Conservation (phyloP, 2,113 vertebrate species). For the Copsychus sechellarum region DNA sequence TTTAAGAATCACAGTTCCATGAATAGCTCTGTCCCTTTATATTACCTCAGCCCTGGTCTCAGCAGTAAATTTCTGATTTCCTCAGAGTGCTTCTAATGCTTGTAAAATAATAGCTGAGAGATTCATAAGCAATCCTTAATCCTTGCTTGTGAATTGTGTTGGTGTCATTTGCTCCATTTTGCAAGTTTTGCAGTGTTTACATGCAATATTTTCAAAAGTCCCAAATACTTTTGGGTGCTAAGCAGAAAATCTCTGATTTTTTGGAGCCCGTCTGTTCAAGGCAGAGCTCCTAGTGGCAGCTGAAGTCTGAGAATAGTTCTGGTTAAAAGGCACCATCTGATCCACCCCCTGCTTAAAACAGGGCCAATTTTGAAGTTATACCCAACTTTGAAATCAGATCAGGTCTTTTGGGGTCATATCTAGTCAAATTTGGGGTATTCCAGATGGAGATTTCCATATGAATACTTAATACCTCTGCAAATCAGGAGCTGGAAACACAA, state of each 20-base stretch:
- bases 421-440: background rate
- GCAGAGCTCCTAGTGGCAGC: background rate
- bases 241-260: conserved; percentile 3
- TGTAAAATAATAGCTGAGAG: background rate
- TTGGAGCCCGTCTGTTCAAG: background rate
- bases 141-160: background rate
- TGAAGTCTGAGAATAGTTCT: conserved; percentile 47
- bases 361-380: conserved; percentile 28
- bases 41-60: background rate
- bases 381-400: background rate
- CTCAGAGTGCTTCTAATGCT: background rate
- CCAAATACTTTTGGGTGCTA: background rate
- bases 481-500: background rate
- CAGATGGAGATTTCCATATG: background rate
- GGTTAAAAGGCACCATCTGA: conserved; percentile 41
- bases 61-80: background rate
- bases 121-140: background rate
- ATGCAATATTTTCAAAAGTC: background rate
- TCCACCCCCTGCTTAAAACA: conserved; percentile 1
- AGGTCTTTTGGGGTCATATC: background rate
- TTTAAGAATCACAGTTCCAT: background rate
- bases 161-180: background rate
- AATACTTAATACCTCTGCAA: background rate
- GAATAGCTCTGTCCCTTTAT: background rate
- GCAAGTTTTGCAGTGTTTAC: background rate